Conservation (phyloP, 2,797 vertebrate genomes). For the Apodemus agrarius region DNA sequence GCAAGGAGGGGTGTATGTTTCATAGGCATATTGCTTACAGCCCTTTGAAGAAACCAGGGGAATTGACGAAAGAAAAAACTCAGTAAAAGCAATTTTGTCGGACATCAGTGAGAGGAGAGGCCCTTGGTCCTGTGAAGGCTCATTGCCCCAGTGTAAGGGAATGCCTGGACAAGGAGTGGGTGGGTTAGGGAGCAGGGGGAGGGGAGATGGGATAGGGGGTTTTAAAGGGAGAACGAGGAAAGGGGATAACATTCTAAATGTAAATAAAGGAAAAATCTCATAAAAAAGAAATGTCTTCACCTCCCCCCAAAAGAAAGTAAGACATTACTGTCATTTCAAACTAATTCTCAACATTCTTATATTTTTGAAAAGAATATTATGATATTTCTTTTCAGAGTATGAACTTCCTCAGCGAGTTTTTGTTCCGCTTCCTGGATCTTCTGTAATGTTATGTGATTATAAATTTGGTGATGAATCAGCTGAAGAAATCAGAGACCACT, state of each 20-base stretch:
- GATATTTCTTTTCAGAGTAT: slow-evolving; percentile 76
- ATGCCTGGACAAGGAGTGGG: too few species aligned
- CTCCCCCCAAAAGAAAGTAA: neutral
- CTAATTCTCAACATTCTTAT: slow-evolving; percentile 51
- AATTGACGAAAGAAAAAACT: neutral
- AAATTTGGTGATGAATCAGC: slow-evolving; percentile 92
- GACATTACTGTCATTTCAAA: slow-evolving; percentile 27
- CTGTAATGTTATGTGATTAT: slow-evolving; percentile 94
- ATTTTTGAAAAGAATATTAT: neutral
- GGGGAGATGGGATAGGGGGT: too few species aligned
- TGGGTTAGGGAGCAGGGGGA: too few species aligned
- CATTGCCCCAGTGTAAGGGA: too few species aligned
- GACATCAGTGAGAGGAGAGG: too few species aligned
- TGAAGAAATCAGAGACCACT: slow-evolving; percentile 91
- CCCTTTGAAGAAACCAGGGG: neutral
- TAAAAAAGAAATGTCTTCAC: too few species aligned
- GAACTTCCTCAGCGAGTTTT: slow-evolving; percentile 93
- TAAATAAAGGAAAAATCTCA: too few species aligned
- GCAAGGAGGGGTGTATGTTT: slow-evolving; percentile 5
- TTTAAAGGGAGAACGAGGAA: too few species aligned
- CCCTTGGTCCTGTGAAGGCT: too few species aligned
- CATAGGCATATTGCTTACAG: neutral
- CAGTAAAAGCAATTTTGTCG: neutral
- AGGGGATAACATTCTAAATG: too few species aligned
- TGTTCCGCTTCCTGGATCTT: slow-evolving; percentile 87